Base-by-base conservation (phyloP, 2,888 invertebrate genomes). In the Arrhopalites spinosus region DNA sequence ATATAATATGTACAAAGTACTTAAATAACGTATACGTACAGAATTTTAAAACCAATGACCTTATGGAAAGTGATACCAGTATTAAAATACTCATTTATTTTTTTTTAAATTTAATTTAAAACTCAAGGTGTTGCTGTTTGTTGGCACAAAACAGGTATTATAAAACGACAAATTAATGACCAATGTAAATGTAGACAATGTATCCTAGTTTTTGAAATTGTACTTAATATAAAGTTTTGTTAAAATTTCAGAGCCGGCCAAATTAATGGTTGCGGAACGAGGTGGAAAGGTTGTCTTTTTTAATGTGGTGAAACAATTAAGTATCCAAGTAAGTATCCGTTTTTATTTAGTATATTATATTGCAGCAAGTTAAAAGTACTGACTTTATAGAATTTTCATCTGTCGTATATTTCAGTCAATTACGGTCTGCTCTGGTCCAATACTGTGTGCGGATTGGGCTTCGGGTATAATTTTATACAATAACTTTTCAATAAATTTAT, bases 211-310 rank as follows among this genome's bases (percentile, higher is more conserved):
- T n/a, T n/a, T n/a, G n/a, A n/a, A n/a, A n/a, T n/a, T n/a, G n/a
- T n/a, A n/a, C n/a, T n/a, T n/a, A n/a, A n/a, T n/a, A n/a, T n/a
- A n/a, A n/a, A n/a, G n/a, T n/a, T n/a, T n/a, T n/a, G n/a, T n/a
- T n/a, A n/a, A n/a, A n/a, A n/a, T n/a, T n/a, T n/a, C n/a, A n/a
- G 92, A 92, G 83, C 87, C 88, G 1, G 88, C 88, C 59, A 92
- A 92, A 86, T 86, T 93, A 27, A 85, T 93, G 79, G 91, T 93
- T 0, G 92, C 91, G 0, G 92, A 92, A 84, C 92, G 91, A 84
- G 89, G 89, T 81, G 92, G 93, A n/a, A 85, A 90, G 0, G 89
- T 93, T 73, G 89, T 90, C 78, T 88, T 93, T 84, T 93, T 91
- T 83, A 92, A 92, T 85, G 88, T 91, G 13, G 88, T 88, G 81